Evolutionary conservation across 2,113 vertebrate species (phyloP).

Genomic region (Tinamus guttatus): DNA sequence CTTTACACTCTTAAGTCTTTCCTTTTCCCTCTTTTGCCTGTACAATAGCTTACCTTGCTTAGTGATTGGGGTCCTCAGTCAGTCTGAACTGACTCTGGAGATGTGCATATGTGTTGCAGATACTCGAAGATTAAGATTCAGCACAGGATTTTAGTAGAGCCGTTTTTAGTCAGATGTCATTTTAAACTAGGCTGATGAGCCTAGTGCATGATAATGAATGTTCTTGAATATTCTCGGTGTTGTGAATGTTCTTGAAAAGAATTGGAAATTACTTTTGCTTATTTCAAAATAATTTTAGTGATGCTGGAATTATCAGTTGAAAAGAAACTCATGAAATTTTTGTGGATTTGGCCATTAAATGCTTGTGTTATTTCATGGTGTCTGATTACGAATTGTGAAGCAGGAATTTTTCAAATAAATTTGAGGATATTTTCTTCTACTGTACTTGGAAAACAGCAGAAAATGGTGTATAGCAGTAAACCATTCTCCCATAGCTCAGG

Average conservation of each 20-base stretch:
- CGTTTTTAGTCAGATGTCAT: not conserved
- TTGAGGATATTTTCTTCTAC: not conserved
- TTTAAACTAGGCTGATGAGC: not conserved
- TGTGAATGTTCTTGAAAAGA: not conserved
- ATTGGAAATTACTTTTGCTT: not conserved
- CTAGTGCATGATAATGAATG: not conserved
- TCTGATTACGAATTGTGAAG: not conserved
- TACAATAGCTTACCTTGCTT: not conserved
- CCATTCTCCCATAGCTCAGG: not conserved
- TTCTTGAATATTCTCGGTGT: rapidly evolving
- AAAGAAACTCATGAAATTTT: not conserved
- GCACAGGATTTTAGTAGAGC: not conserved
- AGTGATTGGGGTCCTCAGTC: not conserved
- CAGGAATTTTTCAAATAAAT: not conserved
- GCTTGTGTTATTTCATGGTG: not conserved
- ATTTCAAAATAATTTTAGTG: not conserved
- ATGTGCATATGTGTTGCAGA: rapidly evolving
- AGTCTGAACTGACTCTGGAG: not conserved
- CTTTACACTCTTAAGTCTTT: not conserved
- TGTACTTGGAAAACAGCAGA: not conserved
- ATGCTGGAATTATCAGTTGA: not conserved
- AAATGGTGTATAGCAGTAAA: not conserved
- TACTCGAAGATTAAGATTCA: not conserved
- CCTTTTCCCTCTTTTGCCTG: not conserved
- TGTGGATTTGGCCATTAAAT: not conserved